A percentile compares a stretch with the other conserved stretches of the same genome.
These are phyloP conservation scores for Cygnus atratus DNA, from an alignment of 2,113 vertebrate species.

Conservation along the genomic window DNA sequence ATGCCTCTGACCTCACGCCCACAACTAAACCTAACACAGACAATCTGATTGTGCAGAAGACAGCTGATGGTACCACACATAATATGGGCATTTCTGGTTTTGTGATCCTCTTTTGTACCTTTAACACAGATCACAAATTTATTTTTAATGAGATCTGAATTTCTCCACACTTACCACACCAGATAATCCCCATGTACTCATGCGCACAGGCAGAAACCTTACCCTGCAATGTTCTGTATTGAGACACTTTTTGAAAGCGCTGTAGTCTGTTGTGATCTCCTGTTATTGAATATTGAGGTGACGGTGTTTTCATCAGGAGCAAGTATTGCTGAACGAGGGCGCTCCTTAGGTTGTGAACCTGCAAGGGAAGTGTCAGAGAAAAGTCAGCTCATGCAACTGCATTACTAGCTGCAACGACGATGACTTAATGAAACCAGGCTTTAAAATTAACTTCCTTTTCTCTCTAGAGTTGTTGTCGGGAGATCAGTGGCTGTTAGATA, in stretches of 20 bases:
- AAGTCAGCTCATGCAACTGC: not conserved
- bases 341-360: conserved; percentile 88
- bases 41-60: not conserved
- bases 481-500: not conserved
- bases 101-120: not conserved
- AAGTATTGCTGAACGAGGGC: conserved; percentile 92
- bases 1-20: not conserved
- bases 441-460: not conserved
- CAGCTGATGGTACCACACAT: not conserved
- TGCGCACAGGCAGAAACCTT: conserved; percentile 9
- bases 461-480: not conserved
- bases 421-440: not conserved
- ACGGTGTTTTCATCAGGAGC: conserved; percentile 81
- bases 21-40: not conserved
- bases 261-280: conserved; percentile 82
- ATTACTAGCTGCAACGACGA: rapidly evolving
- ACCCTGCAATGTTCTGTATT: conserved; percentile 98
- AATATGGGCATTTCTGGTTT: not conserved
- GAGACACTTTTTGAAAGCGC: conserved; percentile 94
- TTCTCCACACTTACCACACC: rapidly evolving
- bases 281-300: conserved; percentile 62
- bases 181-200: rapidly evolving
- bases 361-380: not conserved
- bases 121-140: not conserved
- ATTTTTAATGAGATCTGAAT: not conserved